Conservation (phyloP, 2,113 vertebrate species). For the Nyctibius bracteatus region DNA sequence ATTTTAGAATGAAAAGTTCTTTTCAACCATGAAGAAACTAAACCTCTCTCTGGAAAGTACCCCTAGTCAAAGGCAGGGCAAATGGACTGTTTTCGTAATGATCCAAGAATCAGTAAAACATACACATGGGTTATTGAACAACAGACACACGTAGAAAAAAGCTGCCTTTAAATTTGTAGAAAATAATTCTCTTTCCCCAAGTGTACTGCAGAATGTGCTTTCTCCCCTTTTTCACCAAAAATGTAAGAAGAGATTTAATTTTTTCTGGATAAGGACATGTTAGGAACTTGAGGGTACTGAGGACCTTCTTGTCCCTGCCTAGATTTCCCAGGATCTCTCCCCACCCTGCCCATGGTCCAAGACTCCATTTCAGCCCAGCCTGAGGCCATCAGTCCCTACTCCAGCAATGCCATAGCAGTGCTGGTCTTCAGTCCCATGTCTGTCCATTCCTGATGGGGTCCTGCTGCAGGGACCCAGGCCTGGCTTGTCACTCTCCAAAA, state of each 20-base stretch:
- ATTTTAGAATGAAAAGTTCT: background rate
- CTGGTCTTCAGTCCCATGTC: background rate
- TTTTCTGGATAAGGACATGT: background rate
- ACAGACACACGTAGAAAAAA: background rate
- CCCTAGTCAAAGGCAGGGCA: background rate
- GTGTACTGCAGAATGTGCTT: background rate
- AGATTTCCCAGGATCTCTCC: background rate
- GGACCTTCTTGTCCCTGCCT: background rate
- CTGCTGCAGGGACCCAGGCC: background rate
- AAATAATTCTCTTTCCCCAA: background rate
- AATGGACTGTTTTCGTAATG: background rate
- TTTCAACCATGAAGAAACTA: background rate
- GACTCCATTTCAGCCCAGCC: background rate
- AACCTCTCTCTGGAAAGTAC: background rate
- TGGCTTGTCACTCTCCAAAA: background rate
- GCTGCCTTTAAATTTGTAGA: background rate
- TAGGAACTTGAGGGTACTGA: background rate
- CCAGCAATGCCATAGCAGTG: fast-evolving
- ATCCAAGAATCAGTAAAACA: background rate
- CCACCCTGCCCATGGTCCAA: background rate
- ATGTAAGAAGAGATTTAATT: fast-evolving
- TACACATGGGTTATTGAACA: background rate
- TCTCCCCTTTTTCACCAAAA: background rate
- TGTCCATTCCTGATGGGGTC: background rate
- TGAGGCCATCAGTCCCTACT: background rate